Percentiles rank a stretch among this genome's conserved stretches.
Evolutionary conservation across 2,113 vertebrate species (phyloP).

Genomic region (Lamprologus sp.): DNA sequence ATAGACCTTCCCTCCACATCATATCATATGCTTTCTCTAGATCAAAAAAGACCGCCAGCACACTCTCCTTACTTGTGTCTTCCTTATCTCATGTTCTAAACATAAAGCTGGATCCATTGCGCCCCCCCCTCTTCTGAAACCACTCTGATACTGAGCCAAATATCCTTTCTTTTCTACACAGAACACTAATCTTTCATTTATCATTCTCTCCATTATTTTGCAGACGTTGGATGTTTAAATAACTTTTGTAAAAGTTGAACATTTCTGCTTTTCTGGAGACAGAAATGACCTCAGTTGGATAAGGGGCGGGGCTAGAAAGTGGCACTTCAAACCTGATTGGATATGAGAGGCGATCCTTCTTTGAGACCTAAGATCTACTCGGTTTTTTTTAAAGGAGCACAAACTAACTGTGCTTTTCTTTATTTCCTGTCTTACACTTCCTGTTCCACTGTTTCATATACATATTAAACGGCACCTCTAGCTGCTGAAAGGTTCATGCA

Average conservation of each 20-base stretch:
- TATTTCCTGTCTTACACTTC: background rate
- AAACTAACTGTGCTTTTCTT: background rate
- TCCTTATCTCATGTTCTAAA: background rate
- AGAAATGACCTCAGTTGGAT: background rate
- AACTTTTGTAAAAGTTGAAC: background rate
- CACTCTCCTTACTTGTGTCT: background rate
- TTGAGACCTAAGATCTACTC: background rate
- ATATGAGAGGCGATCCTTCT: background rate
- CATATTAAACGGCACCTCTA: background rate
- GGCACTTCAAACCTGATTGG: background rate
- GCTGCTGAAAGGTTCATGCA: background rate
- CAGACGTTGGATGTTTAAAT: background rate
- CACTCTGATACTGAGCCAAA: background rate
- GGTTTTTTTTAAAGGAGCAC: background rate
- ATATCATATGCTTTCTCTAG: background rate
- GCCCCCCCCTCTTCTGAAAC: accelerated
- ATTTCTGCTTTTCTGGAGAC: accelerated
- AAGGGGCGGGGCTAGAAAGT: background rate
- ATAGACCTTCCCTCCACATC: background rate
- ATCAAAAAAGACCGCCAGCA: background rate
- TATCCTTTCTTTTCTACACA: accelerated
- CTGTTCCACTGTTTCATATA: background rate
- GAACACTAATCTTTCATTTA: background rate
- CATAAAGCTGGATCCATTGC: accelerated
- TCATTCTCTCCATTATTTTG: background rate